Conservation (phyloP, 2,797 vertebrate genomes). For the Enoplosus armatus region DNA sequence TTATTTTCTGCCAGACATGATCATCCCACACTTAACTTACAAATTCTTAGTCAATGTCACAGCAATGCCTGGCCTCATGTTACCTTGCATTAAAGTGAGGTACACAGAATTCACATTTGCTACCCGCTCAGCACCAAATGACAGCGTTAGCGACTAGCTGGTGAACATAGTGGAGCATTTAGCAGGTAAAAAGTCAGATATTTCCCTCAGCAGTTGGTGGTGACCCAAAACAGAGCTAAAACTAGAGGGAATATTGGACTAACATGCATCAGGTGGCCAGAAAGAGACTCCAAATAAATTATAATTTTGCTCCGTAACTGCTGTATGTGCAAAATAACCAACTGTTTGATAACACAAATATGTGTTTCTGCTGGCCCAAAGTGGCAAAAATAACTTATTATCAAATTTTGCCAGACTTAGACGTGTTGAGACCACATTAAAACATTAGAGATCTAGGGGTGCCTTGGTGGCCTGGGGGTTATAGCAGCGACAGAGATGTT, state of each 20-base stretch:
- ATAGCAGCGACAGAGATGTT: neutral
- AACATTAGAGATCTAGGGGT: neutral
- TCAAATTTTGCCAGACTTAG: neutral
- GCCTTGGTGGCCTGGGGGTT: neutral
- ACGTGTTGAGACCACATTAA: no score
- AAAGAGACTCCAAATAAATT: neutral
- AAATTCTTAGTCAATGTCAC: neutral
- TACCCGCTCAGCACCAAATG: neutral
- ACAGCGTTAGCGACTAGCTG: neutral
- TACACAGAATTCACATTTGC: neutral
- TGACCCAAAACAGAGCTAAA: slow-evolving; percentile 4
- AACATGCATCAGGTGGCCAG: neutral
- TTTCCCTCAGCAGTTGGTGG: neutral
- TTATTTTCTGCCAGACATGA: neutral
- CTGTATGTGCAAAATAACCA: neutral
- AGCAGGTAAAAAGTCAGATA: neutral
- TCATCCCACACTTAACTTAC: no score
- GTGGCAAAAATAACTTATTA: neutral
- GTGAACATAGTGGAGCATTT: neutral
- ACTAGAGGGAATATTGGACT: neutral
- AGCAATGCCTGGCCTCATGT: neutral
- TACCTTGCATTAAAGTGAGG: neutral
- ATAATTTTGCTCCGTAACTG: neutral
- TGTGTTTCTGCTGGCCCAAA: neutral
- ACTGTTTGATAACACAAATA: neutral